Evolutionary conservation across 2,113 vertebrate genomes (phyloP).

Genomic region (Macheiramphus alcinus): DNA sequence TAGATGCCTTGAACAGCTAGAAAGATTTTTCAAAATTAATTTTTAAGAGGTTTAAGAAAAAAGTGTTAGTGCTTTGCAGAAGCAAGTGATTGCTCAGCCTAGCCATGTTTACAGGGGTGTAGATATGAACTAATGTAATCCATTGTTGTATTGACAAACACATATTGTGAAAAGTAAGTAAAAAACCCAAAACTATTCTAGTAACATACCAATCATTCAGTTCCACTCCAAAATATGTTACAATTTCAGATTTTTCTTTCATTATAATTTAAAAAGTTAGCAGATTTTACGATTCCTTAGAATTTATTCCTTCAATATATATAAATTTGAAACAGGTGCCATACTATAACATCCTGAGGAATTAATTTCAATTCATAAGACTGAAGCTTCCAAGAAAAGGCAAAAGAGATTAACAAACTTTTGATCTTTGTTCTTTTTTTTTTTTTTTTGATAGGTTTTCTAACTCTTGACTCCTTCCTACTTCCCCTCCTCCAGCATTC

Average conservation of each 20-base stretch:
- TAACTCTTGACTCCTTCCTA: neutral
- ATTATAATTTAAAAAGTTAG: neutral
- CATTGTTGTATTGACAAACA: neutral
- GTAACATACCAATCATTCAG: neutral
- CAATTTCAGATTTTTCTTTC: neutral
- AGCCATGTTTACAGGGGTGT: neutral
- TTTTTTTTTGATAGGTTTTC: neutral
- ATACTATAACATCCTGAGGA: neutral
- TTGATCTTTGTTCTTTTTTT: neutral
- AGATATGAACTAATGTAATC: neutral
- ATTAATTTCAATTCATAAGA: neutral
- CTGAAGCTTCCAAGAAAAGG: neutral
- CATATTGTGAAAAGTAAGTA: neutral
- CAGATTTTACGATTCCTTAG: neutral
- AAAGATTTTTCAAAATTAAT: slow-evolving; percentile 10
- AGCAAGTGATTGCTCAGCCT: neutral
- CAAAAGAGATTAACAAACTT: neutral
- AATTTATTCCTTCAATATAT: neutral
- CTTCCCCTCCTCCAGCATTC: neutral
- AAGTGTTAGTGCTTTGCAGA: neutral
- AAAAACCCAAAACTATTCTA: neutral
- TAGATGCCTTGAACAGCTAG: neutral
- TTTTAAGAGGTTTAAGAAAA: slow-evolving; percentile 20
- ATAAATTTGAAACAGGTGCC: neutral
- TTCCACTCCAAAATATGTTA: neutral